A percentile compares a stretch with the other conserved stretches of the same genome.
phyloP scores from a whole-genome alignment of 2,113 vertebrate genomes.

The Perca fluviatilis region DNA sequence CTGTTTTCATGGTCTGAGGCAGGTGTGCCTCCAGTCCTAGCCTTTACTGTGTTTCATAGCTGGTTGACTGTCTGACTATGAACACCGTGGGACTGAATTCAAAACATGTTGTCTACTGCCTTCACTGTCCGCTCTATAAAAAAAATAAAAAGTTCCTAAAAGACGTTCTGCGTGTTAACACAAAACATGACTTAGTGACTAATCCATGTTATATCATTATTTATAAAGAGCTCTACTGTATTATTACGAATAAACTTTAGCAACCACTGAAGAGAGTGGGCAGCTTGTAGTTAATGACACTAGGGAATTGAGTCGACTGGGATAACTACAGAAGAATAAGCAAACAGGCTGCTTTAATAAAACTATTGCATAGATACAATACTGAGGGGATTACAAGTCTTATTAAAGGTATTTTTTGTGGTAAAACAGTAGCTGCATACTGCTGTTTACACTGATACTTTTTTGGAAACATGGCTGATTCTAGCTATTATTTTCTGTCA shows the following conservation, averaged over 20 bases:
- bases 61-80: constrained; percentile 73
- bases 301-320: constrained; percentile 42
- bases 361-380: constrained; percentile 24
- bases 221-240: constrained; percentile 2
- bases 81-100: constrained; percentile 49
- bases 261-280: constrained; percentile 14
- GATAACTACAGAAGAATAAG: constrained; percentile 43
- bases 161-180: not conserved
- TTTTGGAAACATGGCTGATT: constrained; percentile 33
- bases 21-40: constrained; percentile 40
- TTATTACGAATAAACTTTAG: not conserved
- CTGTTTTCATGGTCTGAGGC: constrained; percentile 75
- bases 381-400: constrained; percentile 45
- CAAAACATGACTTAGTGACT: constrained; percentile 9
- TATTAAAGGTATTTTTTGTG: constrained; percentile 36
- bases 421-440: constrained; percentile 18
- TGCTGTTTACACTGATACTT: constrained; percentile 35
- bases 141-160: not conserved
- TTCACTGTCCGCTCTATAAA: constrained; percentile 25
- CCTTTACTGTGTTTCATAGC: constrained; percentile 71
- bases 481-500: constrained; percentile 16
- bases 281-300: constrained; percentile 28
- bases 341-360: constrained; percentile 33
- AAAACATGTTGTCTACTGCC: constrained; percentile 33
- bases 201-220: not conserved